Evolutionary conservation across 2,888 invertebrate species (phyloP).

Genomic region (Phyllotreta cruciferae): DNA sequence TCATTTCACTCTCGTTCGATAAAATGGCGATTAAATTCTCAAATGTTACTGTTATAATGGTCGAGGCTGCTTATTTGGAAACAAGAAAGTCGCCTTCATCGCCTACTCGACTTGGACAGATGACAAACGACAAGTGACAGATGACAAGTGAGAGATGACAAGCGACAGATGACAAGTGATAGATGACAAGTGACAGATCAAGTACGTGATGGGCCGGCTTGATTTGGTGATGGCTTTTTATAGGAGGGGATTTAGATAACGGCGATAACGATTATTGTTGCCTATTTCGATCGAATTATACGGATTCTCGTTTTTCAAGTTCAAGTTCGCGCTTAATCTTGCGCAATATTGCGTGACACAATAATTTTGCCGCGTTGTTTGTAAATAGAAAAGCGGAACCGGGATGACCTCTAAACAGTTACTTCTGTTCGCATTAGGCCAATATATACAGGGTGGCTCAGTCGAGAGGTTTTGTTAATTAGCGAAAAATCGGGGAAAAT

Average conservation of each 20-base stretch:
- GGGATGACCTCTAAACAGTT: conserved; percentile 13
- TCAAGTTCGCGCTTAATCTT: conserved; percentile 10
- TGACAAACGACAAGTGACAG: not conserved
- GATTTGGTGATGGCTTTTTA: not conserved
- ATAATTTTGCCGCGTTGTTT: conserved; percentile 8
- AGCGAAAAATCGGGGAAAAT: too few species aligned
- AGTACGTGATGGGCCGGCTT: too few species aligned
- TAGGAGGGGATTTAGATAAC: too few species aligned
- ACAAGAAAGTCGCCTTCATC: not conserved
- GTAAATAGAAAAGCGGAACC: conserved; percentile 18
- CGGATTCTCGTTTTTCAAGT: conserved; percentile 10
- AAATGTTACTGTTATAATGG: conserved; percentile 12
- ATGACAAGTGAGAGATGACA: not conserved
- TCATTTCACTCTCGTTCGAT: conserved; percentile 2
- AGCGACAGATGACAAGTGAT: not conserved
- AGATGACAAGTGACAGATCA: not conserved
- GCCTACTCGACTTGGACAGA: too few species aligned
- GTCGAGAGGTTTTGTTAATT: too few species aligned
- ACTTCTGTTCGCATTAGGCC: not conserved
- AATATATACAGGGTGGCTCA: too few species aligned
- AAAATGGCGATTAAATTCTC: conserved; percentile 2
- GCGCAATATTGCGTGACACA: conserved; percentile 17
- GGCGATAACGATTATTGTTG: not conserved
- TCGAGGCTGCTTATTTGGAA: not conserved
- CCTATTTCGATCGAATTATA: not conserved